Conservation (phyloP, 2,797 vertebrate genomes). For the Lophius americanus region DNA sequence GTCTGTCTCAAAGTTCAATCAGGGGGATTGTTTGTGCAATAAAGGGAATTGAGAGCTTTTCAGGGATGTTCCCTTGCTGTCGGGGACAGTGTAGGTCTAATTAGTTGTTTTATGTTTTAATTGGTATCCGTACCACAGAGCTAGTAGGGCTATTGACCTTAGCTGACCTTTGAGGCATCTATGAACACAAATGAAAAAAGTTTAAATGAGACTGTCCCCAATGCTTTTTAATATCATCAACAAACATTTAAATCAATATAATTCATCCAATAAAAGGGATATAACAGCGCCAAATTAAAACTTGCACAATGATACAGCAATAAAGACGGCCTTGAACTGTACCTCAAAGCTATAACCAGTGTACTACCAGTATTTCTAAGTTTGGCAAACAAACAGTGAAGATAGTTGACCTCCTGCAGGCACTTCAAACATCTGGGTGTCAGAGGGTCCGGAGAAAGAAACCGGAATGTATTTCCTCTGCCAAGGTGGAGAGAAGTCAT, state of each 20-base stretch:
- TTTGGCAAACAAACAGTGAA: constrained; percentile 1
- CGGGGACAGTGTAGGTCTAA: too few species aligned
- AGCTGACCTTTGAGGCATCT: neutral
- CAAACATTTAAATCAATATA: constrained; percentile 2
- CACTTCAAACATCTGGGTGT: constrained; percentile 38
- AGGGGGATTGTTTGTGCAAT: too few species aligned
- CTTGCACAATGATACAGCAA: too few species aligned
- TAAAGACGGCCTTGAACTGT: constrained; percentile 8
- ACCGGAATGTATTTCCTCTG: constrained; percentile 17
- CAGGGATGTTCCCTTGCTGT: too few species aligned
- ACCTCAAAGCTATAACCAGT: constrained; percentile 21
- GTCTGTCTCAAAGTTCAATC: too few species aligned
- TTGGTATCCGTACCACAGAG: constrained; percentile 2
- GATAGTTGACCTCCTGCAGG: constrained; percentile 20
- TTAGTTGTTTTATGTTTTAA: neutral
- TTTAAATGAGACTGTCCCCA: constrained; percentile 7
- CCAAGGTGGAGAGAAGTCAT: constrained; percentile 16
- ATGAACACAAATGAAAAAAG: neutral
- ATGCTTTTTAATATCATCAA: too few species aligned
- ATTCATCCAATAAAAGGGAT: too few species aligned
- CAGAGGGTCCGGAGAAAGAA: constrained; percentile 30
- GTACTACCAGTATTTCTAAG: constrained; percentile 5
- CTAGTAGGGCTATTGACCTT: neutral
- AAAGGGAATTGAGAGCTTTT: too few species aligned
- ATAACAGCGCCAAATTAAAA: too few species aligned